A percentile compares a stretch with the other conserved stretches of the same genome.
phyloP scores from a whole-genome alignment of 2,888 invertebrate species.

The Apamea crenata region DNA sequence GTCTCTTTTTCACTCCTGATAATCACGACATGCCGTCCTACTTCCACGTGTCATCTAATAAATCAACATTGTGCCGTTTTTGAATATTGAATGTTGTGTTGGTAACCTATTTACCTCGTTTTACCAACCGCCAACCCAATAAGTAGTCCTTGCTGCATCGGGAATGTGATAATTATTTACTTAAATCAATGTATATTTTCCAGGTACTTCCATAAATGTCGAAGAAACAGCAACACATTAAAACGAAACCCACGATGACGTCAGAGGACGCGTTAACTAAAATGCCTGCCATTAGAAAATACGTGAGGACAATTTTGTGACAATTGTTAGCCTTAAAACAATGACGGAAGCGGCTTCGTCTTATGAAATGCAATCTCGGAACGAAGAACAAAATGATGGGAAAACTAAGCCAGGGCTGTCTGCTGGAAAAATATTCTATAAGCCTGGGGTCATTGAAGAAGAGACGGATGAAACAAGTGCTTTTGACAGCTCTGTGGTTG shows the following conservation, averaged over 20 bases:
- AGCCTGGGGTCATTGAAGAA: constrained; percentile 85
- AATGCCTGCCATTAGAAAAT: constrained; percentile 65
- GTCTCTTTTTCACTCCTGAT: no score
- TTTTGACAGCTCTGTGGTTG: constrained; percentile 85
- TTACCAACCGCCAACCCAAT: neutral
- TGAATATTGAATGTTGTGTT: neutral
- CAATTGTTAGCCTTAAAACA: constrained; percentile 68
- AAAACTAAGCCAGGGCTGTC: constrained; percentile 77
- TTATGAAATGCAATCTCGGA: constrained; percentile 83
- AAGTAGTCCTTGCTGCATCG: neutral
- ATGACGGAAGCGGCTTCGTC: constrained; percentile 78
- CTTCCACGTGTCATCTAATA: neutral
- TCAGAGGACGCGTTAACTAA: constrained; percentile 50
- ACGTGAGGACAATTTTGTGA: constrained; percentile 76
- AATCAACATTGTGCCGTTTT: neutral
- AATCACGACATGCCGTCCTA: neutral
- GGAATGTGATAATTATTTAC: neutral
- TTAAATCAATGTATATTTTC: constrained; percentile 16
- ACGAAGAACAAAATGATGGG: constrained; percentile 76
- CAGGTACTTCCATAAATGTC: constrained; percentile 49
- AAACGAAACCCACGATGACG: constrained; percentile 53
- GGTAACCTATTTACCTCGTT: neutral
- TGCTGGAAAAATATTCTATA: constrained; percentile 87
- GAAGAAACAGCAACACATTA: constrained; percentile 31
- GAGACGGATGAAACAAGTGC: constrained; percentile 88